A percentile compares a stretch with the other conserved stretches of the same genome.
These are phyloP conservation scores for Nasonovia ribisnigri DNA, from an alignment of 2,888 invertebrate species.

Conservation along the genomic window DNA sequence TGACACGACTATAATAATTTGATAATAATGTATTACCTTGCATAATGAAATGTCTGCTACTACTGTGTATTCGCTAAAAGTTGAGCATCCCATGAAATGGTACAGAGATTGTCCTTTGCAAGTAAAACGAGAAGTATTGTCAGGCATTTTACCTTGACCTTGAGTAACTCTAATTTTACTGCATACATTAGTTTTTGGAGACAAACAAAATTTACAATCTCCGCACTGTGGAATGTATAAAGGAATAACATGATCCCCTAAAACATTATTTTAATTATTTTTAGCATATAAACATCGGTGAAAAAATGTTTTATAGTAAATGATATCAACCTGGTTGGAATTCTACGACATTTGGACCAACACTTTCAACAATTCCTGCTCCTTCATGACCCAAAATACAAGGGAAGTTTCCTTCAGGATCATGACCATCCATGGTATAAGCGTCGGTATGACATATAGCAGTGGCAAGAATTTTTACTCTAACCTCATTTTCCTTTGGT, in stretches of 20 bases:
- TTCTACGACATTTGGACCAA: slow-evolving; percentile 68
- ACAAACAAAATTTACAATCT: slow-evolving; percentile 96
- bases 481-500: slow-evolving; percentile 93
- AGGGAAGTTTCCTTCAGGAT: slow-evolving; percentile 93
- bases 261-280: slow-evolving; percentile 50
- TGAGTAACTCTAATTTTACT: slow-evolving; percentile 89
- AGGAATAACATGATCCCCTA: slow-evolving; percentile 96
- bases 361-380: slow-evolving; percentile 71
- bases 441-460: slow-evolving; percentile 95
- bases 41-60: slow-evolving; percentile 94
- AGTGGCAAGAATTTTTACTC: slow-evolving; percentile 83
- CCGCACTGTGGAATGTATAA: slow-evolving; percentile 96
- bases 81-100: slow-evolving; percentile 98
- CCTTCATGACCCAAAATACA: slow-evolving; percentile 97
- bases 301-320: neutral
- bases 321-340: slow-evolving; percentile 61
- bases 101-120: slow-evolving; percentile 83
- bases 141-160: slow-evolving; percentile 91
- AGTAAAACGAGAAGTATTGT: slow-evolving; percentile 88
- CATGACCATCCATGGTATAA: slow-evolving; percentile 87
- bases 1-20: neutral
- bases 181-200: slow-evolving; percentile 96
- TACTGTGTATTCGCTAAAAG: slow-evolving; percentile 94
- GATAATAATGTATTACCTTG: slow-evolving; percentile 76
- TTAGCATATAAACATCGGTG: neutral